A percentile compares a stretch with the other conserved stretches of the same genome.
Evolutionary conservation across 2,797 vertebrate species (phyloP).

Genomic region (Chrysocyon brachyurus): DNA sequence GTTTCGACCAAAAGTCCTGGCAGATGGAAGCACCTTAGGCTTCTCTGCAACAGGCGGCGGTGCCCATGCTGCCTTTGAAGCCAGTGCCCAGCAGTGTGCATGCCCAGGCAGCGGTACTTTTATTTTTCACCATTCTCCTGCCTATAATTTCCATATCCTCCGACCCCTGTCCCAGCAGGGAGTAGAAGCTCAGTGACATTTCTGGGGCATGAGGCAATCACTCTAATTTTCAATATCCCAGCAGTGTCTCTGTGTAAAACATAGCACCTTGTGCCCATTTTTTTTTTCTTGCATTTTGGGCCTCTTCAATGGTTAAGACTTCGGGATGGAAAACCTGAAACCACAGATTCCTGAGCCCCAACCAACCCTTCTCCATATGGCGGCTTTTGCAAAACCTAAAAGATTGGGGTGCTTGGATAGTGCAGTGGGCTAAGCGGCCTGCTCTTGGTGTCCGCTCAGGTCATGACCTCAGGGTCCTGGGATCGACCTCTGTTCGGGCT

Average conservation of each 20-base stretch:
- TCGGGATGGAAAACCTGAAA: neutral
- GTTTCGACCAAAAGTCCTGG: neutral
- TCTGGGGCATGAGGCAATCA: neutral
- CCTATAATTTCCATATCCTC: neutral
- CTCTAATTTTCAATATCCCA: neutral
- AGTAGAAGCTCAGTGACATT: neutral
- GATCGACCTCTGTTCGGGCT: neutral
- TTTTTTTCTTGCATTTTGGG: neutral
- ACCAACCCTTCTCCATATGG: neutral
- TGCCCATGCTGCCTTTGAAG: neutral
- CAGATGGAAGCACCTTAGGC: neutral
- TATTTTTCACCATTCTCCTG: neutral
- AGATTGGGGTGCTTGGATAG: neutral
- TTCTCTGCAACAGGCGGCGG: too few relatives aligned
- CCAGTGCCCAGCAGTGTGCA: neutral
- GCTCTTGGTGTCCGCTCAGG: neutral
- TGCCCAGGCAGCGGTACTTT: neutral
- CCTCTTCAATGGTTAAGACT: neutral
- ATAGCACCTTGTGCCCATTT: neutral
- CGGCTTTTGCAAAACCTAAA: neutral
- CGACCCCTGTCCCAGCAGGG: too few relatives aligned
- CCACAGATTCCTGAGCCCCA: neutral
- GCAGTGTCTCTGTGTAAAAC: neutral
- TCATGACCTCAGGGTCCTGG: neutral
- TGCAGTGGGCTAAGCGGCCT: accelerated